Evolutionary conservation across 1,140 invertebrate genomes (phyloP).

Genomic region (Latrodectus geometricus): DNA sequence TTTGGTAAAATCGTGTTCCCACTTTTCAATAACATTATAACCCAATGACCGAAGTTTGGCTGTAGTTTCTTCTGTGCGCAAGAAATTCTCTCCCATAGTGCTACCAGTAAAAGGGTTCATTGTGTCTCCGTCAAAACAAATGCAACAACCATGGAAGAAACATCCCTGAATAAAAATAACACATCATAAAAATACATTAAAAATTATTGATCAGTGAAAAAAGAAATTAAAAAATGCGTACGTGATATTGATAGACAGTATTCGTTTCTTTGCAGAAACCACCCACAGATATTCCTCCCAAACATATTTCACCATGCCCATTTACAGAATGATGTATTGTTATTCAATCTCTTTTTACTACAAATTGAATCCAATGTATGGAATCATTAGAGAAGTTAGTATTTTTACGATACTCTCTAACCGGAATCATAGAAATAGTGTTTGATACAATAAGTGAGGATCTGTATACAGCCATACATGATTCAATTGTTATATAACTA

Average conservation of each 20-base stretch:
- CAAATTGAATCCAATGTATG: slow-evolving; percentile 41
- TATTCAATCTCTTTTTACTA: slow-evolving; percentile 5
- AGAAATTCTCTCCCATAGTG: not conserved
- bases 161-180: not conserved
- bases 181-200: not conserved
- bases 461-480: too few species aligned
- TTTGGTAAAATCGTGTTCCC: not conserved
- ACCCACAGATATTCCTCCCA: not conserved
- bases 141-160: not conserved
- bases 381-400: slow-evolving; percentile 1
- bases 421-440: too few species aligned
- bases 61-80: not conserved
- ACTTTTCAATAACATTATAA: not conserved
- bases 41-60: not conserved
- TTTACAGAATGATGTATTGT: slow-evolving; percentile 24
- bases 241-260: slow-evolving; percentile 8
- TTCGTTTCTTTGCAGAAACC: too few species aligned
- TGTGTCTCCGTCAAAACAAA: not conserved
- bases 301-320: not conserved
- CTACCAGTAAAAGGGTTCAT: not conserved
- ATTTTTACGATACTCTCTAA: slow-evolving; percentile 24
- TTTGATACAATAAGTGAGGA: too few species aligned
- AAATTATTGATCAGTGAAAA: not conserved
- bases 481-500: too few species aligned
- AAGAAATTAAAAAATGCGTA: not conserved